Evolutionary conservation across 1,140 invertebrate species (phyloP).

Genomic region (Drosophila elegans): DNA sequence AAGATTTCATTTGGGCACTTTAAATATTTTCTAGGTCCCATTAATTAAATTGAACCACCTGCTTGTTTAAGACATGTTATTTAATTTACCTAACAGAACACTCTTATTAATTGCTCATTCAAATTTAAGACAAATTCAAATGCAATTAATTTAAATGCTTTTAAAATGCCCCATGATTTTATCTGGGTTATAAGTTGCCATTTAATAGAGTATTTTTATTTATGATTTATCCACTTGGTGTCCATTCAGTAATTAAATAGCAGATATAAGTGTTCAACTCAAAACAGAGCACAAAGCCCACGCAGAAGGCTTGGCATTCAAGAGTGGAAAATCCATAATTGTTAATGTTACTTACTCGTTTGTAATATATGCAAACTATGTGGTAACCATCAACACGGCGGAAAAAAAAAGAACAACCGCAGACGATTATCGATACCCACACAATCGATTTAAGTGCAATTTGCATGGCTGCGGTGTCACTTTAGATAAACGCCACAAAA

Average conservation of each 20-base stretch:
- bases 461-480: slow-evolving; percentile 59
- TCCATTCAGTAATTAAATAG: slow-evolving; percentile 30
- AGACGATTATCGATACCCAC: slow-evolving; percentile 67
- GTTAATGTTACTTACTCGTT: slow-evolving; percentile 48
- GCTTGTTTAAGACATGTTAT: too few relatives aligned
- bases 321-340: slow-evolving; percentile 42
- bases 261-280: slow-evolving; percentile 22
- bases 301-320: slow-evolving; percentile 21
- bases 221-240: slow-evolving; percentile 16
- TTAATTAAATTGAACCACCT: too few relatives aligned
- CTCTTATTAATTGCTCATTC: slow-evolving; percentile 3
- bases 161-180: neutral
- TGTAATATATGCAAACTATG: slow-evolving; percentile 66
- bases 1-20: too few relatives aligned
- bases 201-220: slow-evolving; percentile 25
- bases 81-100: slow-evolving; percentile 1
- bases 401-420: slow-evolving; percentile 29
- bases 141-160: slow-evolving; percentile 20
- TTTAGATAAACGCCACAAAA: slow-evolving; percentile 48
- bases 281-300: slow-evolving; percentile 48
- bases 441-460: slow-evolving; percentile 51
- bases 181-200: slow-evolving; percentile 28
- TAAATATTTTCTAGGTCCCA: too few relatives aligned
- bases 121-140: slow-evolving; percentile 18
- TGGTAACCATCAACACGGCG: slow-evolving; percentile 36